These are phyloP conservation scores for Xestia ashworthii DNA, from an alignment of 2,888 invertebrate species.

Conservation along the genomic window DNA sequence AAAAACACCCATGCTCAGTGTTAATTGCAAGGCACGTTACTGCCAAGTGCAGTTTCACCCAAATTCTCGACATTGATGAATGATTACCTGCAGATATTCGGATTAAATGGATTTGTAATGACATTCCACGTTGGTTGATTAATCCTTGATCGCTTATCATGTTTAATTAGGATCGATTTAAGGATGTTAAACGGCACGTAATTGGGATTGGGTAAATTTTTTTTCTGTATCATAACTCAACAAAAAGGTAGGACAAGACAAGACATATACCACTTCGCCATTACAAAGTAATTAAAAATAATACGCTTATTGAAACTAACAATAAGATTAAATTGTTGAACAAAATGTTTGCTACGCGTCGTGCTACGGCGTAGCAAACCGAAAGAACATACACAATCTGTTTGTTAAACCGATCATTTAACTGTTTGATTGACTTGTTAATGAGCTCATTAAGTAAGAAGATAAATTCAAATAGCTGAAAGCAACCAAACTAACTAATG, in stretches of 20 bases:
- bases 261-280: background rate
- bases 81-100: slow-evolving; percentile 33
- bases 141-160: slow-evolving; percentile 41
- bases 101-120: slow-evolving; percentile 33
- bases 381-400: background rate
- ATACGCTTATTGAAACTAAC: background rate
- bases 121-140: slow-evolving; percentile 34
- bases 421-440: background rate
- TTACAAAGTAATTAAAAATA: background rate
- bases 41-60: slow-evolving; percentile 18
- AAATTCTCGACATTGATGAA: slow-evolving; percentile 29
- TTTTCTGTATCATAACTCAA: background rate
- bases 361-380: slow-evolving; percentile 20
- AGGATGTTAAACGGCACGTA: slow-evolving; percentile 2
- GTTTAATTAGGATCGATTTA: slow-evolving; percentile 20
- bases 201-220: background rate
- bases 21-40: background rate
- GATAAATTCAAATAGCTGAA: background rate
- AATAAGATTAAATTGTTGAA: background rate
- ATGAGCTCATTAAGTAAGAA: background rate
- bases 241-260: background rate
- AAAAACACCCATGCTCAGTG: background rate
- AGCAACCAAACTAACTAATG: background rate
- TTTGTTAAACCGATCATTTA: background rate
- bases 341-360: slow-evolving; percentile 4